Conservation (phyloP, 2,888 invertebrate species). For the Drosophila nr. medialis region DNA sequence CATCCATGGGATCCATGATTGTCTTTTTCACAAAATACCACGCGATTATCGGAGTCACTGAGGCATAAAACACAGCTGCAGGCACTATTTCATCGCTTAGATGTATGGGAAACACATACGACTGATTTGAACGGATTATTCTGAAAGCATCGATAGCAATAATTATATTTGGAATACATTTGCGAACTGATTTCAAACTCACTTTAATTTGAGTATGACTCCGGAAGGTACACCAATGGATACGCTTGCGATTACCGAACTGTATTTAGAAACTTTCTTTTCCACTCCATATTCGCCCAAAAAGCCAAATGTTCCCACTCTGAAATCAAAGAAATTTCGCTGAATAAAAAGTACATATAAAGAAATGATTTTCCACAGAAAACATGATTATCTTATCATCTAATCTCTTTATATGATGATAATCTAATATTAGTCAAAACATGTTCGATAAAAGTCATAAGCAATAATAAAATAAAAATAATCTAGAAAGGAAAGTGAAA, state of each 20-base stretch:
- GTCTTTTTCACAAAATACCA: slow-evolving; percentile 93
- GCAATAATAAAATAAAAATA: not conserved
- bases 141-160: slow-evolving; percentile 85
- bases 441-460: not conserved
- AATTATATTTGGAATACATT: not conserved
- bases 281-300: slow-evolving; percentile 96
- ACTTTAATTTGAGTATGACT: slow-evolving; percentile 95
- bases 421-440: not conserved
- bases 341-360: not conserved
- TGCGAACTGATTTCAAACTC: slow-evolving; percentile 44
- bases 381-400: not conserved
- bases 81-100: slow-evolving; percentile 95
- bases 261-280: slow-evolving; percentile 96
- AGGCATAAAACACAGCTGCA: slow-evolving; percentile 96
- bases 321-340: slow-evolving; percentile 82
- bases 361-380: not conserved
- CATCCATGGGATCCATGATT: slow-evolving; percentile 93
- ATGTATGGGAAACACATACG: slow-evolving; percentile 94
- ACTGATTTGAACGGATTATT: slow-evolving; percentile 94
- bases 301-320: slow-evolving; percentile 94
- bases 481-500: not conserved
- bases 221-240: slow-evolving; percentile 94
- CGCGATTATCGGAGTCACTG: slow-evolving; percentile 92
- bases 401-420: not conserved
- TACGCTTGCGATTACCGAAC: slow-evolving; percentile 93